Percentiles rank a stretch among this genome's conserved stretches.
These are phyloP conservation scores for Criorhina ranunculi DNA, from an alignment of 2,888 invertebrate genomes.

Conservation along the genomic window DNA sequence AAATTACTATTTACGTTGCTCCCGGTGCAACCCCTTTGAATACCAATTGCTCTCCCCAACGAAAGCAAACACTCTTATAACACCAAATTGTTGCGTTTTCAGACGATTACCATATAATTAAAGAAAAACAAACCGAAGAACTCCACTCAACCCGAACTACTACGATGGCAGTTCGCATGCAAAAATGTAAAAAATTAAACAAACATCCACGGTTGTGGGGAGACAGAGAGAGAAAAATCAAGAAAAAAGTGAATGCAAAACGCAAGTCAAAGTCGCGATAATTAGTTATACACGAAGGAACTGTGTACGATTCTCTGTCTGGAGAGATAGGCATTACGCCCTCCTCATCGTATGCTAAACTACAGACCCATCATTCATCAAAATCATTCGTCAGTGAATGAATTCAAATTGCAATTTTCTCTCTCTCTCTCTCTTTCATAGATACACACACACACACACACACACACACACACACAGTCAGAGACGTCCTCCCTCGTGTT, in stretches of 20 bases:
- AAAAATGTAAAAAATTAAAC: constrained; percentile 53
- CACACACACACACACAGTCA: constrained; percentile 12
- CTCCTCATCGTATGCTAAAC: constrained; percentile 62
- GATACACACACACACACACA: not conserved
- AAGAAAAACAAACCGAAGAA: constrained; percentile 28
- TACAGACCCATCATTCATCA: constrained; percentile 62
- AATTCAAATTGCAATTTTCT: constrained; percentile 69
- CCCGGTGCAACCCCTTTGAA: constrained; percentile 13
- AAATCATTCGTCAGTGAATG: constrained; percentile 75
- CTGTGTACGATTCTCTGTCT: constrained; percentile 18
- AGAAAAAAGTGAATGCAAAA: constrained; percentile 68
- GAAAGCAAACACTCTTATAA: constrained; percentile 25
- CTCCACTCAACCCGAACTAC: constrained; percentile 51
- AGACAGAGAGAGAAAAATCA: constrained; percentile 12
- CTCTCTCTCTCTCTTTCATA: constrained; percentile 12
- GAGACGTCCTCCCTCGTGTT: constrained; percentile 10
- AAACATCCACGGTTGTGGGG: constrained; percentile 41
- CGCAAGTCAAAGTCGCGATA: constrained; percentile 71
- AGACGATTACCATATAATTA: constrained; percentile 64
- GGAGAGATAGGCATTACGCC: constrained; percentile 14
- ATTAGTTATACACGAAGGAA: constrained; percentile 62
- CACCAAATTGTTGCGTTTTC: constrained; percentile 45
- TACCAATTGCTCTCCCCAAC: constrained; percentile 15
- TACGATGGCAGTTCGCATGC: constrained; percentile 54
- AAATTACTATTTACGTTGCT: not conserved